Evolutionary conservation across 2,113 vertebrate species (phyloP).

Genomic region (Neogobius melanostomus): DNA sequence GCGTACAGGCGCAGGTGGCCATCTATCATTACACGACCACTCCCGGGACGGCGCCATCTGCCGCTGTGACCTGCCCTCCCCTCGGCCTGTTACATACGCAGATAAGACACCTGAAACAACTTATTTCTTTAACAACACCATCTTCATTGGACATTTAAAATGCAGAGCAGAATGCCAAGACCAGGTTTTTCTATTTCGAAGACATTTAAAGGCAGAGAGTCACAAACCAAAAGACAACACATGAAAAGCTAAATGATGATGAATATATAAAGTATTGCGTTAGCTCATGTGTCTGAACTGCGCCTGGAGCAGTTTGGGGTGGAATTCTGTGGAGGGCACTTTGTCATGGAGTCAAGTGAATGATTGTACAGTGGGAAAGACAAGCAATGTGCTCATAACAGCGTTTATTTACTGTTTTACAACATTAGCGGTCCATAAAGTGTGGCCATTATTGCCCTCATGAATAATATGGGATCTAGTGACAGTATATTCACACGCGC

Average conservation of each 20-base stretch:
- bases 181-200: neutral
- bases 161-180: neutral
- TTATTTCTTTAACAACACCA: conserved; percentile 12
- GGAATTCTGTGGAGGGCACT: conserved; percentile 28
- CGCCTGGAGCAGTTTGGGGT: conserved; percentile 39
- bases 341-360: conserved; percentile 26
- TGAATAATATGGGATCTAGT: conserved; percentile 68
- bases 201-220: conserved; percentile 15
- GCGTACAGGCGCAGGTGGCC: conserved; percentile 50
- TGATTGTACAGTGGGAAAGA: neutral
- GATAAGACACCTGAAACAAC: conserved; percentile 31
- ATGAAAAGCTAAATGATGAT: conserved; percentile 33
- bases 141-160: neutral
- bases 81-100: conserved; percentile 32
- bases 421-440: conserved; percentile 44
- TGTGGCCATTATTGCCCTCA: conserved; percentile 56
- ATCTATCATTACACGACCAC: conserved; percentile 49
- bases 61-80: conserved; percentile 33
- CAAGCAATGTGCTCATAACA: neutral
- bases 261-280: conserved; percentile 36
- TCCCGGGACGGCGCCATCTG: conserved; percentile 70
- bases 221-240: conserved; percentile 32
- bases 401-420: conserved; percentile 20
- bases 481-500: conserved; percentile 30
- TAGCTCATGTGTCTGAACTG: conserved; percentile 20